Conservation (phyloP, 2,888 invertebrate species). For the Agrotis exclamationis region DNA sequence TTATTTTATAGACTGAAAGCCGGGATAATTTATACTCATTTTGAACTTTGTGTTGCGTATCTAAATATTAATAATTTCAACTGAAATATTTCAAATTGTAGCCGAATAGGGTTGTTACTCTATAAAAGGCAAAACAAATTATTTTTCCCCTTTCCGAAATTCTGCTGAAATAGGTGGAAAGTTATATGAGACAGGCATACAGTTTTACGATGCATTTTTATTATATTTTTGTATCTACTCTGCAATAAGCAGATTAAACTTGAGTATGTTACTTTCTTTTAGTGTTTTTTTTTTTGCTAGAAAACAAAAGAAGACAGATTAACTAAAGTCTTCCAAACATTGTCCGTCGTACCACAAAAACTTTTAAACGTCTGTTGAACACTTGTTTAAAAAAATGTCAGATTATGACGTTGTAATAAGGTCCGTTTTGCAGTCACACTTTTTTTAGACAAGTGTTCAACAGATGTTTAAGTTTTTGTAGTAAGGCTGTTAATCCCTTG, state of each 20-base stretch:
- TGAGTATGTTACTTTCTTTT: neutral
- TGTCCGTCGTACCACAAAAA: too few species aligned
- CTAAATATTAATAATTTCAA: neutral
- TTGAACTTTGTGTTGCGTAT: neutral
- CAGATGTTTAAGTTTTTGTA: too few species aligned
- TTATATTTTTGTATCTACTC: neutral
- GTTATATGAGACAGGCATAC: neutral
- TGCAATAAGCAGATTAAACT: slow-evolving; percentile 1
- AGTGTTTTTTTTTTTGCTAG: neutral
- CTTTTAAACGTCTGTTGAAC: too few species aligned
- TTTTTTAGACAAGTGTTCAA: too few species aligned
- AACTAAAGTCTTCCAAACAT: too few species aligned
- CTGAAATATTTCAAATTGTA: neutral
- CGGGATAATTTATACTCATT: slow-evolving; percentile 5
- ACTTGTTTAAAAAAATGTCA: too few species aligned
- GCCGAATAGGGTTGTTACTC: neutral
- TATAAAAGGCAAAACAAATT: neutral
- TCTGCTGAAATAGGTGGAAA: slow-evolving; percentile 8
- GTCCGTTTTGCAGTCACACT: too few species aligned
- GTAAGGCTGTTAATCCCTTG: too few species aligned
- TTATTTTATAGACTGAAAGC: neutral
- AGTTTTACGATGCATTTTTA: slow-evolving; percentile 28
- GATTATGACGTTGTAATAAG: too few species aligned
- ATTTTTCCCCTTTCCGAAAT: neutral
- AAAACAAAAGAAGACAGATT: too few species aligned